Evolutionary conservation across 2,797 vertebrate species (phyloP).

Genomic region (Argyrosomus regius): DNA sequence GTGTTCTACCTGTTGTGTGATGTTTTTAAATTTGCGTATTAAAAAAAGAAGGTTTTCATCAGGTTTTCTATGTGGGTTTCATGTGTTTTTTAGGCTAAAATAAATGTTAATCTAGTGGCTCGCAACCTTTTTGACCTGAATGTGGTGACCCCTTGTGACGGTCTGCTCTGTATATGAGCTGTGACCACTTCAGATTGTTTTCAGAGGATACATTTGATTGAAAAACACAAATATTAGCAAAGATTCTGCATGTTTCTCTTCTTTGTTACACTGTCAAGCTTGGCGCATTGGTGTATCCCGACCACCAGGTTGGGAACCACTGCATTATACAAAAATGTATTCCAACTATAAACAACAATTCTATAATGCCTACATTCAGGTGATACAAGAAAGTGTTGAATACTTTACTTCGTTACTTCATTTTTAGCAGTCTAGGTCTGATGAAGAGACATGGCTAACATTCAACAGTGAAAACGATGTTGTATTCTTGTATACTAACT

Average conservation of each 20-base stretch:
- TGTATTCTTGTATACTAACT: not conserved
- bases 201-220: too few species aligned
- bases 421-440: not conserved
- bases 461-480: not conserved
- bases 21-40: too few species aligned
- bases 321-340: not conserved
- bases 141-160: too few species aligned
- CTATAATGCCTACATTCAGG: not conserved
- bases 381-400: not conserved
- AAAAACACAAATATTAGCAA: too few species aligned
- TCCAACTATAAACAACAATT: not conserved
- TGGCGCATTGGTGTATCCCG: not conserved
- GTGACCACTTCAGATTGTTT: too few species aligned
- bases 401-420: not conserved
- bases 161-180: too few species aligned
- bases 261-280: not conserved
- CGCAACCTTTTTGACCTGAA: not conserved
- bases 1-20: too few species aligned
- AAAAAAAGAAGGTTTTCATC: not conserved
- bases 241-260: not conserved
- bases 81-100: too few species aligned
- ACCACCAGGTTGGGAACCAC: not conserved
- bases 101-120: not conserved
- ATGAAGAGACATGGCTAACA: not conserved
- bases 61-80: too few species aligned